Evolutionary conservation across 2,113 vertebrate genomes (phyloP).

Genomic region (Cyprinodon tularosa): DNA sequence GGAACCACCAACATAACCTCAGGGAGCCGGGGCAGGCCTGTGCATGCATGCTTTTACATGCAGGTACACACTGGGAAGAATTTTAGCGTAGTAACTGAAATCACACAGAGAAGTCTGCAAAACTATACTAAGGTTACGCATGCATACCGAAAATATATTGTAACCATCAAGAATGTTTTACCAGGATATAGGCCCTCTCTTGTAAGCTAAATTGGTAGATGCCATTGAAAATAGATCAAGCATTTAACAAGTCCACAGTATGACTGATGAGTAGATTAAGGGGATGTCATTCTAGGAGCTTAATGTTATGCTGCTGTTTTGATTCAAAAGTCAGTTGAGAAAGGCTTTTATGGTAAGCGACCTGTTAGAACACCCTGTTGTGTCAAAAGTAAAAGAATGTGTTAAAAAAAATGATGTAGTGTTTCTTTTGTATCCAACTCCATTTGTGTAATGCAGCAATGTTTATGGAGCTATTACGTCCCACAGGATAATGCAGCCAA

Average conservation of each 20-base stretch:
- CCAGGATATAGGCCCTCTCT: not conserved
- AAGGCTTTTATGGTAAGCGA: no score
- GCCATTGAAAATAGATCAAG: not conserved
- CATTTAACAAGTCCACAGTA: no score
- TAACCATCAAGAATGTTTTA: not conserved
- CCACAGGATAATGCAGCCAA: not conserved
- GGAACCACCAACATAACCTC: conserved; percentile 39
- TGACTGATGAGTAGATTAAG: no score
- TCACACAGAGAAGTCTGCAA: conserved; percentile 29
- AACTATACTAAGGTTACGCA: conserved; percentile 24
- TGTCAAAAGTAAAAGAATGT: not conserved
- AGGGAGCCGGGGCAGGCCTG: conserved; percentile 36
- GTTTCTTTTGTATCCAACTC: not conserved
- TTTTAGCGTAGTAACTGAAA: conserved; percentile 4
- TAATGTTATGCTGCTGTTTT: not conserved
- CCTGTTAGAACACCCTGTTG: no score
- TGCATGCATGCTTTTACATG: conserved; percentile 32
- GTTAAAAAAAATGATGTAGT: not conserved
- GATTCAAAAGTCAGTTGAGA: not conserved
- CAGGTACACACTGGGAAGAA: conserved; percentile 36
- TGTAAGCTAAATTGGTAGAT: not conserved
- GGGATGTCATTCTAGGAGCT: no score
- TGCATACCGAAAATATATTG: not conserved
- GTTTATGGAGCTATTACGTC: not conserved
- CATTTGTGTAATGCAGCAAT: not conserved